Evolutionary conservation across 2,888 invertebrate species (phyloP), one percentile per base, ranked within the genome.

Genomic region (Thyatira batis): DNA sequence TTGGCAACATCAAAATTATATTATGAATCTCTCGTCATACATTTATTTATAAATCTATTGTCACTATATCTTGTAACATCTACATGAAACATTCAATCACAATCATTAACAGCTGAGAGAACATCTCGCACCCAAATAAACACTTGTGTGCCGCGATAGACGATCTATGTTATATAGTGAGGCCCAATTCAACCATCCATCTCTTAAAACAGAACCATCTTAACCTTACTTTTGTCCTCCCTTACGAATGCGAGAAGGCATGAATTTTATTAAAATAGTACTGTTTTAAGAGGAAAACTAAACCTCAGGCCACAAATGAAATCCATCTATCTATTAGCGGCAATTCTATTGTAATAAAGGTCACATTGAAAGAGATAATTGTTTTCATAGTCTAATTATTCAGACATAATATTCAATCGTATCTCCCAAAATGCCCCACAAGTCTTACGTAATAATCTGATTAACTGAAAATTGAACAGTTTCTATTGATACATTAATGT

Each of bases 1-100:
- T 82, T 82, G 84, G 82, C 83, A 82, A 80, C 78, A 64, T 76
- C 58, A 68, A 74, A 70, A 69, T 61, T 51, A 52, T 52, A 65
- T 60, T 61, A 64, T 60, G 61, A 62, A 69, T 67, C 59, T 63
- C 58, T 61, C 39, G 39, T 64, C 56, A 65, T 63, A 60, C 61
- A 60, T 61, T 55, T 67, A 59, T 30, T 44, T 48, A 48, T 52
- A 60, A 55, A 68, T 64, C 68, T 75, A 77, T 72, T 78, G 71
- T 72, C 76, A 72, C 69, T 82, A 75, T 66, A 71, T 62, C 66
- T 17, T 71, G 61, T 68, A 75, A 76, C 54, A 56, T 51, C 56
- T 48, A 48, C 28, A 25, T 51, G 65, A 71, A 55, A 55, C 58
- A 55, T 67, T 66, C 63, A 67, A 66, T 70, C 63, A 67, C 77